Conservation (phyloP, 2,888 invertebrate species). For the Pyrocoelia pectoralis region DNA sequence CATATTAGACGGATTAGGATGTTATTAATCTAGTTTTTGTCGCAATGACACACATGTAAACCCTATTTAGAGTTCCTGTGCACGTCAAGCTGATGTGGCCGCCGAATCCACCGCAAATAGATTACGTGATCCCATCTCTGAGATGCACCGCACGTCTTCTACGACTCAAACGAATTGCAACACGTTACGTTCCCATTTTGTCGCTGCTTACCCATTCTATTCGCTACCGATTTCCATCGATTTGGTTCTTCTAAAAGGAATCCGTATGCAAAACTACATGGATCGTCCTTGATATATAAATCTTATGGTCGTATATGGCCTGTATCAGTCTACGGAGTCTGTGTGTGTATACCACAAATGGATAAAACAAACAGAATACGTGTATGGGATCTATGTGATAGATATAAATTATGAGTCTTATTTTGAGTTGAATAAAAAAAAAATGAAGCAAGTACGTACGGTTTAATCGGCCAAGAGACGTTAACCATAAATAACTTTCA, state of each 20-base stretch:
- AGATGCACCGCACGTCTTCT: conserved; percentile 52
- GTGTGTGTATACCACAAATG: conserved; percentile 19
- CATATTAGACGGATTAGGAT: conserved; percentile 45
- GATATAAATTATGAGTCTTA: conserved; percentile 19
- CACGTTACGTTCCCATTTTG: conserved; percentile 49
- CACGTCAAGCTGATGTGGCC: conserved; percentile 53
- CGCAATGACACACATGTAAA: conserved; percentile 49
- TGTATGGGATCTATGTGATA: conserved; percentile 14
- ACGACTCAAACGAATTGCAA: conserved; percentile 54
- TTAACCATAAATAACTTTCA: conserved; percentile 12
- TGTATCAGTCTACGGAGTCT: conserved; percentile 18
- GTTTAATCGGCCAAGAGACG: conserved; percentile 13
- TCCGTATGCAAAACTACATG: conserved; percentile 30
- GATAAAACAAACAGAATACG: conserved; percentile 21
- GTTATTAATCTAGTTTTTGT: conserved; percentile 55
- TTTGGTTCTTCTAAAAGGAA: conserved; percentile 32
- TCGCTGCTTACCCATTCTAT: conserved; percentile 37
- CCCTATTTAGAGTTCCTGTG: conserved; percentile 49
- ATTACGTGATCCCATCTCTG: conserved; percentile 59
- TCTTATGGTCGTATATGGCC: conserved; percentile 26
- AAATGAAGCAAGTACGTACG: conserved; percentile 10
- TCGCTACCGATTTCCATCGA: conserved; percentile 39
- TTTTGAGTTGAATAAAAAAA: conserved; percentile 13
- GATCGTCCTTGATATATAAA: conserved; percentile 29
- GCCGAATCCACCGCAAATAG: conserved; percentile 57